A percentile compares a stretch with the other conserved stretches of the same genome.
phyloP scores from a whole-genome alignment of 2,888 invertebrate species.

The Seira musarum region DNA sequence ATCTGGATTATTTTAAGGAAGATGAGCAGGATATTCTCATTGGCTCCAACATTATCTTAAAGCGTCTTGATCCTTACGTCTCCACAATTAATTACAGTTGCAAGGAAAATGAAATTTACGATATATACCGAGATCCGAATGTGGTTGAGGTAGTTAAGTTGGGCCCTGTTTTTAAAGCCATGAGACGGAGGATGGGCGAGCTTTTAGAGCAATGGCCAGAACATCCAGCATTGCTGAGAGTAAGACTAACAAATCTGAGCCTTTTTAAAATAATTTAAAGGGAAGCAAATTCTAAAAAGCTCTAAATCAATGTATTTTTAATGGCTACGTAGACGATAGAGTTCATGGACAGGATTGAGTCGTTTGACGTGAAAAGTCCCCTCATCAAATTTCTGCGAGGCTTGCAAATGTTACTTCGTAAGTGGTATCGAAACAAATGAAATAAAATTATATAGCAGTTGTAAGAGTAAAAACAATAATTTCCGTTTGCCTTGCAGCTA shows the following conservation, averaged over 20 bases:
- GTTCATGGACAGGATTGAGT: conserved; percentile 69
- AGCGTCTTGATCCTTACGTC: conserved; percentile 18
- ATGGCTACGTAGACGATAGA: conserved; percentile 66
- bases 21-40: conserved; percentile 64
- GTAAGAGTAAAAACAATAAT: neutral
- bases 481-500: conserved; percentile 43
- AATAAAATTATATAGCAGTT: conserved; percentile 3
- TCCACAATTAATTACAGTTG: neutral
- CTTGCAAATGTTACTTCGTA: conserved; percentile 88
- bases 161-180: conserved; percentile 79
- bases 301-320: conserved; percentile 25
- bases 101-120: conserved; percentile 72
- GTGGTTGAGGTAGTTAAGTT: conserved; percentile 84
- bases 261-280: too few relatives aligned
- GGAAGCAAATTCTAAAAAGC: too few relatives aligned
- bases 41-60: conserved; percentile 52
- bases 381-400: conserved; percentile 92
- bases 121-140: conserved; percentile 90
- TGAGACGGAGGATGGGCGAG: conserved; percentile 78
- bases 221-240: conserved; percentile 88
- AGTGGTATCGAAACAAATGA: conserved; percentile 71
- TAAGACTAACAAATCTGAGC: conserved; percentile 72
- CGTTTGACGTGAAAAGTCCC: conserved; percentile 85
- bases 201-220: conserved; percentile 89
- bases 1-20: conserved; percentile 42